Evolutionary conservation across 2,113 vertebrate genomes (phyloP), one percentile per base, ranked within the genome.

Genomic region (Sus scrofa): DNA sequence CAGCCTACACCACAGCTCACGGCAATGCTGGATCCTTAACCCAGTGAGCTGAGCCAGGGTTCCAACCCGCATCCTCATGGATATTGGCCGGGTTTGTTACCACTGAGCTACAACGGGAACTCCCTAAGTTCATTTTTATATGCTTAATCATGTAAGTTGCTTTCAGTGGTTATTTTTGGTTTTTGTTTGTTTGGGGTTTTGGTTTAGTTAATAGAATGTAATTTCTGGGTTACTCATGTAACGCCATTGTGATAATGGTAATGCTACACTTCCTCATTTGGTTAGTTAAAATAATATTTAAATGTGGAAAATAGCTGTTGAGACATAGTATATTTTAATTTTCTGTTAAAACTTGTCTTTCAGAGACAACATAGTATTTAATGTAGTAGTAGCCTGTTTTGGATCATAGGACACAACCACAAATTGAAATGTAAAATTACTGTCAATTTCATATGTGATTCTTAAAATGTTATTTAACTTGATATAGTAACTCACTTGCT

Each of bases 261-360:
- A 63, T 58, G 56, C 73, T 73, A 65, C 12, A 75, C 2, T 75
- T 6, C 44, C 24, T 91, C 32, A 68, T 39, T 50, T 83, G 77
- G 3, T 68, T 92, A 26, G 62, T 83, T 92, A 87, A n/a, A 26
- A 52, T 93, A 86, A 70, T 67, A 73, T 65, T 91, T 74, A 65
- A 91, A 63, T 81, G 2, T 70, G 67, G 65, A 71, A 52, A 73
- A 78, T 71, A 86, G 62, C 52, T 90, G 30, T 74, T 39, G 91
- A 78, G 26, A 68, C 26, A 58, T 30, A 24, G 9, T 79, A 52
- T 54, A 70, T 71, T 86, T 81, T 63, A 82, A 68, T 67, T 68
- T 74, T 89, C 26, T 94, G 86, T 74, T 94, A 83, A 86, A 86
- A 68, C 71, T 82, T 83, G 52, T 68, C 37, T 95, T 83, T 87